Conservation (phyloP, 2,888 invertebrate species). For the Crematogaster levior region DNA sequence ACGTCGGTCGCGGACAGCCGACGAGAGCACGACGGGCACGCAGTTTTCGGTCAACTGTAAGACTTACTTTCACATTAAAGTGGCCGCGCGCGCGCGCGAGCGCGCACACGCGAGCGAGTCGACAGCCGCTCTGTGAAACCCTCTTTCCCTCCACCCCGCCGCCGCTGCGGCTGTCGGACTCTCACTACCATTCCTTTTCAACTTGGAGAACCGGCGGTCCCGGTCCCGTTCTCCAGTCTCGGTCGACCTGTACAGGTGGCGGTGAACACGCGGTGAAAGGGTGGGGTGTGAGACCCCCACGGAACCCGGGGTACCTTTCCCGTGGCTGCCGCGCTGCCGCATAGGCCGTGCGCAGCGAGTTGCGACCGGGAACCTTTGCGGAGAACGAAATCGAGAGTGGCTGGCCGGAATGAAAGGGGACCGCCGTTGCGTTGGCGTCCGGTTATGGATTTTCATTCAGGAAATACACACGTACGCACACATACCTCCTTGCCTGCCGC, state of each 20-base stretch:
- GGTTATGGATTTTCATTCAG: constrained; percentile 49
- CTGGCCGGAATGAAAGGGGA: constrained; percentile 39
- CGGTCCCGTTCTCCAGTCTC: constrained; percentile 49
- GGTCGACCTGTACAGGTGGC: constrained; percentile 44
- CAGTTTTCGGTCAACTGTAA: constrained; percentile 69
- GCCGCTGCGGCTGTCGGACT: constrained; percentile 31
- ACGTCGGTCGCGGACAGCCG: constrained; percentile 49
- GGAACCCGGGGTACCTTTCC: constrained; percentile 30
- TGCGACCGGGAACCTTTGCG: constrained; percentile 39
- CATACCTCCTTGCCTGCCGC: no score
- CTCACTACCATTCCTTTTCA: constrained; percentile 47
- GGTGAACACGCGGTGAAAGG: constrained; percentile 32
- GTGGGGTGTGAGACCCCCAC: constrained; percentile 24
- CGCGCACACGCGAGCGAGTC: constrained; percentile 3
- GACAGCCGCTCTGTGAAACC: constrained; percentile 53
- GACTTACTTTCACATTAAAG: constrained; percentile 74
- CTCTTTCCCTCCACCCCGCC: constrained; percentile 43
- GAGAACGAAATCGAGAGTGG: constrained; percentile 46
- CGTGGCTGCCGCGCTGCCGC: background rate
- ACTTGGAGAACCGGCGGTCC: constrained; percentile 28
- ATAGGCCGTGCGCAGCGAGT: constrained; percentile 39
- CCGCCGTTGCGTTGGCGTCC: constrained; percentile 16
- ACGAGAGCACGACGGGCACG: constrained; percentile 60
- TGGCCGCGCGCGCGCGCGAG: constrained; percentile 45
- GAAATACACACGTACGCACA: background rate